Conservation (phyloP, 2,113 vertebrate genomes). For the Epinephelus moara region DNA sequence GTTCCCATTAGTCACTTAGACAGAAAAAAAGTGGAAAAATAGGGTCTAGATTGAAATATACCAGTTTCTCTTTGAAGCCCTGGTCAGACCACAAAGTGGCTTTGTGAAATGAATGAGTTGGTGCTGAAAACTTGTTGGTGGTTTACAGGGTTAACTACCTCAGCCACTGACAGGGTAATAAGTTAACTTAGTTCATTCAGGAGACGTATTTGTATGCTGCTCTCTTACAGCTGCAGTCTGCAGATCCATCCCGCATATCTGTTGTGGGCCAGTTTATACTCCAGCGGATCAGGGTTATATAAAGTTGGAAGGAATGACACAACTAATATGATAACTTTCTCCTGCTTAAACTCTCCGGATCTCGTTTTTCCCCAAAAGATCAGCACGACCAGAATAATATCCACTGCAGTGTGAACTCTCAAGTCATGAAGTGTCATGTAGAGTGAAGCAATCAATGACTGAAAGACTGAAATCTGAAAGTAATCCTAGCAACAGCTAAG, state of each 20-base stretch:
- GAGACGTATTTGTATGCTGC: not conserved
- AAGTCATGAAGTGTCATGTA: not conserved
- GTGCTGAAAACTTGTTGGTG: not conserved
- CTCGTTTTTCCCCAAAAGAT: not conserved
- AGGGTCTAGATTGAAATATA: too few species aligned
- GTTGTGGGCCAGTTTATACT: not conserved
- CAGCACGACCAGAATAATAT: not conserved
- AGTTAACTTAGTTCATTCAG: not conserved
- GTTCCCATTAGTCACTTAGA: too few species aligned
- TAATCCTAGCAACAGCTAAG: not conserved
- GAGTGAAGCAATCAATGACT: conserved; percentile 5
- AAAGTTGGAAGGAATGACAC: not conserved
- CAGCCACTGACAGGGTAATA: not conserved
- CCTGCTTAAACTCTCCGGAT: not conserved
- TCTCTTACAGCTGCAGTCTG: not conserved
- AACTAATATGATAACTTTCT: not conserved
- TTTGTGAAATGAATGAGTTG: not conserved
- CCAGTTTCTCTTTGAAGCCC: not conserved
- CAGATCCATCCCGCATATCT: not conserved
- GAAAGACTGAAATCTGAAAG: not conserved
- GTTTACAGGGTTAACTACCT: not conserved
- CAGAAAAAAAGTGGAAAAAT: too few species aligned
- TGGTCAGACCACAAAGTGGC: not conserved
- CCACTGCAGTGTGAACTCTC: not conserved
- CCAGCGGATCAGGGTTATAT: not conserved